Conservation (phyloP, 2,888 invertebrate species). For the Loripinus fragilis region DNA sequence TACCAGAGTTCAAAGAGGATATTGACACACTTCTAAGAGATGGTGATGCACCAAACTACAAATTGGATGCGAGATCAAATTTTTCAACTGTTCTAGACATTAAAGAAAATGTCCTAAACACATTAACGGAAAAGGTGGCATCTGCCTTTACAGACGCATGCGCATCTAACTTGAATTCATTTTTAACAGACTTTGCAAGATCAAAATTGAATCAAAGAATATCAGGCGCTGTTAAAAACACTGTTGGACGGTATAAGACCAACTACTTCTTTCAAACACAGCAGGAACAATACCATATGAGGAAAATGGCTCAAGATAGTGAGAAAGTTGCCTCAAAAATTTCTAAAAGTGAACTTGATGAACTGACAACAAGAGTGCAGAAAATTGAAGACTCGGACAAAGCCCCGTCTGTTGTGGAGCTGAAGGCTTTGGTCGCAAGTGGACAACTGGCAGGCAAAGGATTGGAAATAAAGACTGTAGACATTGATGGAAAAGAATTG, state of each 20-base stretch:
- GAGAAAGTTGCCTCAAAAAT: background rate
- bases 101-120: background rate
- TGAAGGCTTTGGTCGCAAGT: background rate
- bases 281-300: background rate
- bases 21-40: background rate
- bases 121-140: conserved; percentile 3
- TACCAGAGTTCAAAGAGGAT: conserved; percentile 4
- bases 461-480: conserved; percentile 4
- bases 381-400: background rate
- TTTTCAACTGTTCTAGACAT: background rate
- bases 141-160: conserved; percentile 10
- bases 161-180: background rate
- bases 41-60: background rate
- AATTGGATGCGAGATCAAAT: background rate
- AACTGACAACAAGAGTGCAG: background rate
- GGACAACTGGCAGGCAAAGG: conserved; percentile 1
- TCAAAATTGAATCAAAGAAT: background rate
- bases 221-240: background rate
- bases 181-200: conserved; percentile 3
- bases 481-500: background rate
- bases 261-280: conserved; percentile 5
- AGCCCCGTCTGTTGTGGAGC: background rate
- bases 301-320: background rate
- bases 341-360: background rate
- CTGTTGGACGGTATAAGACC: background rate